Percentiles rank a stretch among this genome's conserved stretches.
Evolutionary conservation across 1,140 invertebrate species (phyloP).

Genomic region (Antheraea mylitta): DNA sequence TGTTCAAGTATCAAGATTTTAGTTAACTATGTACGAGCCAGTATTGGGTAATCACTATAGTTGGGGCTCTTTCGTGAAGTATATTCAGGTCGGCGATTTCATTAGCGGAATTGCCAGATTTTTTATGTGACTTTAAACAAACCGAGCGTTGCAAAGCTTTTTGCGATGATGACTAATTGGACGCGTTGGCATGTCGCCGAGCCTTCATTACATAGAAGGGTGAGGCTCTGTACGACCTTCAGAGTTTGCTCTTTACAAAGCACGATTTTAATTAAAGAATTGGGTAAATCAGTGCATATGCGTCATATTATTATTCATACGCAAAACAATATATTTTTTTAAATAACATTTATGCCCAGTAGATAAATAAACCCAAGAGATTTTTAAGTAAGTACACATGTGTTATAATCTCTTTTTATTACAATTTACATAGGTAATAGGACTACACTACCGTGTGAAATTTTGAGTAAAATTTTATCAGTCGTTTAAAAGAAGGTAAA

Average conservation of each 20-base stretch:
- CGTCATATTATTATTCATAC: too few species aligned
- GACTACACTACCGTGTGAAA: too few species aligned
- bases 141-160: slow-evolving; percentile 5
- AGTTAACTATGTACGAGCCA: not conserved
- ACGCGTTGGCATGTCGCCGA: slow-evolving; percentile 12
- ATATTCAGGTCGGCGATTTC: slow-evolving; percentile 1
- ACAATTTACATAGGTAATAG: too few species aligned
- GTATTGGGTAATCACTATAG: not conserved
- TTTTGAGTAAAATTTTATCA: too few species aligned
- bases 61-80: not conserved
- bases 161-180: slow-evolving; percentile 17
- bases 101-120: not conserved
- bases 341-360: too few species aligned
- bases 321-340: too few species aligned
- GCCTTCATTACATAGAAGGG: slow-evolving; percentile 16
- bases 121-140: not conserved
- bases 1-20: not conserved
- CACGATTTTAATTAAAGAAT: slow-evolving; percentile 3
- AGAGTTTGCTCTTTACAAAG: not conserved
- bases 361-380: too few species aligned
- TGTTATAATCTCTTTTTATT: too few species aligned
- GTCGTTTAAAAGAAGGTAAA: too few species aligned
- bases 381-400: too few species aligned
- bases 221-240: not conserved
- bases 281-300: not conserved